Conservation (phyloP, 2,888 invertebrate species). For the Lordiphosa andalusiaca region DNA sequence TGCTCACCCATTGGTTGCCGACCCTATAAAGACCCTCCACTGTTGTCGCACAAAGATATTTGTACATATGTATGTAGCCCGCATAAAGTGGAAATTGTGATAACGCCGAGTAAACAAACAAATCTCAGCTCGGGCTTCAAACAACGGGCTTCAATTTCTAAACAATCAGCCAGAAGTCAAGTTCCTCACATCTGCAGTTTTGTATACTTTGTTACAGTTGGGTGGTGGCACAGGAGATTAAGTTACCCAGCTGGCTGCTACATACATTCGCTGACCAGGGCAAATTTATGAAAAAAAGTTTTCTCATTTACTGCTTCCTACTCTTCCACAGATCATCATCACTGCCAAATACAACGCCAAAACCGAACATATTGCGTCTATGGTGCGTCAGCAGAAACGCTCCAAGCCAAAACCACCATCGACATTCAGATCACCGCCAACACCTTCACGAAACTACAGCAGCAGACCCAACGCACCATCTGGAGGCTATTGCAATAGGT, state of each 20-base stretch:
- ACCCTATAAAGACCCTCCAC: slow-evolving; percentile 7
- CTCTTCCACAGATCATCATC: slow-evolving; percentile 60
- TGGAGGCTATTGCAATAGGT: background rate
- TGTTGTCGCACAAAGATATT: slow-evolving; percentile 1
- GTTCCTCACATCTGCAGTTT: slow-evolving; percentile 12
- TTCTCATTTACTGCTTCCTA: background rate
- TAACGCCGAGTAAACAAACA: slow-evolving; percentile 9
- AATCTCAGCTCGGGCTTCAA: slow-evolving; percentile 4
- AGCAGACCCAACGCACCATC: background rate
- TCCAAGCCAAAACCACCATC: slow-evolving; percentile 33
- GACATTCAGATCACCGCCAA: background rate
- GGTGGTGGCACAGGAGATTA: slow-evolving; percentile 8
- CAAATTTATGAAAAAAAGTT: background rate
- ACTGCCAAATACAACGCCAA: slow-evolving; percentile 68
- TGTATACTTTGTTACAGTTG: slow-evolving; percentile 6
- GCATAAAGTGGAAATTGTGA: background rate
- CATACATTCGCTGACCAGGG: background rate
- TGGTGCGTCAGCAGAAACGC: slow-evolving; percentile 72
- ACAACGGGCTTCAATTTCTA: slow-evolving; percentile 18
- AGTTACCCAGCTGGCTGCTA: slow-evolving; percentile 4
- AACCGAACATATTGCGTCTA: slow-evolving; percentile 75
- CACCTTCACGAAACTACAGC: too few relatives aligned
- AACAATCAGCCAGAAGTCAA: background rate
- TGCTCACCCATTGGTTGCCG: slow-evolving; percentile 7
- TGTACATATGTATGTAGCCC: slow-evolving; percentile 12